Base-by-base conservation (phyloP, 2,888 invertebrate genomes). In the Ophraella communa region DNA sequence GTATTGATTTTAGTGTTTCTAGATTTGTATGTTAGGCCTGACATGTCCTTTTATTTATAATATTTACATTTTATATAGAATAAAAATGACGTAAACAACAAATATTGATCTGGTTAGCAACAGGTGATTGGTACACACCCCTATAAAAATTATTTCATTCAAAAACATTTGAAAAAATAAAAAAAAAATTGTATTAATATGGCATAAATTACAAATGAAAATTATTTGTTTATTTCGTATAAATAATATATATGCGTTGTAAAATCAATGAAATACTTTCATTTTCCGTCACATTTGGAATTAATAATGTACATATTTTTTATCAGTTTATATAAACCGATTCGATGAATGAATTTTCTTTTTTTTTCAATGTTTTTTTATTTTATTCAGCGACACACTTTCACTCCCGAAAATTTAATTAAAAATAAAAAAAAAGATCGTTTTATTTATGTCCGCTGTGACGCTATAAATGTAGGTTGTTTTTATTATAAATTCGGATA, bases 381-480 rank as follows among this genome's bases (percentile, higher is more conserved):
- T 65, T 65, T 65, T 63, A 68, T 68, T 66, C 62, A 33, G 39
- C 65, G 70, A 66, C 70, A 70, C 68, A 70, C 70, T 70, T 66
- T 68, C 70, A 70, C 70, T 62, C 30, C 27, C 23, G 52, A 42
- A 58, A 64, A 62, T 64, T 66, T 57, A 67, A 65, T 64, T 58
- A 63, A 67, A 67, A 66, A 58, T 56, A 65, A 66, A 68, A 60
- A 52, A 59, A 59, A 52, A 64, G 63, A 64, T 45, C 20, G 14
- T n/a, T 62, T 65, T 67, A 65, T 69, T 67, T 61, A 67, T 66
- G 65, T 60, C 62, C 61, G 62, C 49, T 62, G 63, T 58, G 49
- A 52, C 47, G 62, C 61, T 55, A 61, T 65, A 61, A 58, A 69
- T 69, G 63, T 65, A 65, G 62, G 69, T 66, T 64, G 62, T 57